Percentiles rank a stretch among this genome's conserved stretches.
Conservation (phyloP, 2,797 vertebrate genomes). For the Amazona finschi region DNA sequence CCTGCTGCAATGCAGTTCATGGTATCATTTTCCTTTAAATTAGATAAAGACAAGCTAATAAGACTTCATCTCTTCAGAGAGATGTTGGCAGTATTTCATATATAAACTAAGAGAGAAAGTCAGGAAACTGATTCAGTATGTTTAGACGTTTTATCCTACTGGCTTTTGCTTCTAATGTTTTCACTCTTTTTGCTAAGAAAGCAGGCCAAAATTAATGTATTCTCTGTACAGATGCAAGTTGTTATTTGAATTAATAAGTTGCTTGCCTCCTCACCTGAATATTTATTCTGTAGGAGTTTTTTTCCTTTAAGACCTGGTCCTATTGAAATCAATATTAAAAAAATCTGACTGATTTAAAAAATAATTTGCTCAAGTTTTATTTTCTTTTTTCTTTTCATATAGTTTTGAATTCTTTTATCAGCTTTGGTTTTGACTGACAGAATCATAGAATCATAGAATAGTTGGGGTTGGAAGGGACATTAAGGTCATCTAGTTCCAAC, state of each 20-base stretch:
- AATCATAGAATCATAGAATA: no score
- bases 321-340: not conserved
- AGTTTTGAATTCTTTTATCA: not conserved
- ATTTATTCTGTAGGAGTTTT: not conserved
- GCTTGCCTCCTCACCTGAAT: not conserved
- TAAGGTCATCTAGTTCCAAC: no score
- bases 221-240: not conserved
- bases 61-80: not conserved
- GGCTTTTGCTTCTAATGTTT: not conserved
- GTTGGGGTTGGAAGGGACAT: no score
- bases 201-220: not conserved
- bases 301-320: not conserved
- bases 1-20: not conserved
- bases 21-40: not conserved
- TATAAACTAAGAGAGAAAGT: not conserved
- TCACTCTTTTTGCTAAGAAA: not conserved
- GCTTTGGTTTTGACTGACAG: not conserved
- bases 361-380: not conserved
- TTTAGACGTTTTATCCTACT: not conserved
- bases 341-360: not conserved
- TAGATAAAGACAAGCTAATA: not conserved
- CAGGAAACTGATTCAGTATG: not conserved
- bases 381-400: not conserved
- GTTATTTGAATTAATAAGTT: not conserved
- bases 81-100: not conserved